These are phyloP conservation scores for Cheilosia scutellata DNA, from an alignment of 2,888 invertebrate genomes.

Conservation along the genomic window DNA sequence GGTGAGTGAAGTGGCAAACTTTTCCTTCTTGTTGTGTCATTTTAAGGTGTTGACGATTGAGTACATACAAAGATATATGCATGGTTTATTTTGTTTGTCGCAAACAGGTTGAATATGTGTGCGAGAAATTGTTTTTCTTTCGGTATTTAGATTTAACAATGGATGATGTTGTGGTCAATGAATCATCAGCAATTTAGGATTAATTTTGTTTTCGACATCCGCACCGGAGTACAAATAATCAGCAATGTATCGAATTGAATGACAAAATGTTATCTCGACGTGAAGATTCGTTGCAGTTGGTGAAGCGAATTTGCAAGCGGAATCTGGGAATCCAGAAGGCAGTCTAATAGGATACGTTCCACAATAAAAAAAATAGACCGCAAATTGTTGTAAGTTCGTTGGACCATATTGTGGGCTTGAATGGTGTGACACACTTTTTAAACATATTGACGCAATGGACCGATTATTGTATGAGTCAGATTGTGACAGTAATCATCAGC, in stretches of 20 bases:
- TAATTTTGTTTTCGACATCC: neutral
- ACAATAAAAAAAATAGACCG: neutral
- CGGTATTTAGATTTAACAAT: constrained; percentile 2
- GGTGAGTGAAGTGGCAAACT: constrained; percentile 31
- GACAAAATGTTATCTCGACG: neutral
- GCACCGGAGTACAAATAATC: neutral
- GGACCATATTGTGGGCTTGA: neutral
- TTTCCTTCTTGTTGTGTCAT: constrained; percentile 15
- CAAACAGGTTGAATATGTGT: constrained; percentile 2
- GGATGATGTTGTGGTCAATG: constrained; percentile 42
- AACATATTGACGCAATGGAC: neutral
- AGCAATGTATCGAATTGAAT: neutral
- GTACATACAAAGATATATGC: too few relatives aligned
- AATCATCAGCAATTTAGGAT: constrained; percentile 26
- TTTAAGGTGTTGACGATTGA: neutral
- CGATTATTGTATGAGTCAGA: neutral
- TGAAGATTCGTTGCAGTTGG: neutral
- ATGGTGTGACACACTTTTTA: neutral
- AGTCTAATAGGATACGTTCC: neutral
- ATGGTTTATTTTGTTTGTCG: constrained; percentile 16
- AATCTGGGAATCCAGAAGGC: too few relatives aligned
- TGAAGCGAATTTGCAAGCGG: neutral
- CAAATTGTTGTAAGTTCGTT: neutral
- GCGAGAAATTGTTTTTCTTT: constrained; percentile 6
- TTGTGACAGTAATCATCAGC: neutral